phyloP scores from a whole-genome alignment of 2,797 vertebrate genomes.

The Pachyuromys duprasi region DNA sequence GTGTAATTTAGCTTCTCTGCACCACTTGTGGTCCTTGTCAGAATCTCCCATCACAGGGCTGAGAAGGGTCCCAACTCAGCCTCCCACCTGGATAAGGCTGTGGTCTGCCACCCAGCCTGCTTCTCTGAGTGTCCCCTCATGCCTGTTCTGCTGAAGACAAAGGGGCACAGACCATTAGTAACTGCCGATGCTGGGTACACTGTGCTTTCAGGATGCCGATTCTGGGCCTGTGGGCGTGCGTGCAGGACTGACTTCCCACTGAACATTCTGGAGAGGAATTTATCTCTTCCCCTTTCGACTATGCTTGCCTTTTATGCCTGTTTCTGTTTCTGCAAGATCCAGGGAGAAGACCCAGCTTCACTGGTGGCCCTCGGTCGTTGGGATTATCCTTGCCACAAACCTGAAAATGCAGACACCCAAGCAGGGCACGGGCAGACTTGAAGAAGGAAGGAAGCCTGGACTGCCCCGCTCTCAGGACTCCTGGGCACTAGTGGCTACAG shows the following conservation, averaged over 20 bases:
- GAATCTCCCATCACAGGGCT: background rate
- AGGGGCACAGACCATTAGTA: fast-evolving
- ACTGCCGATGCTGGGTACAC: background rate
- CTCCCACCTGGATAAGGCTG: fast-evolving
- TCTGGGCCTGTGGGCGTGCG: background rate
- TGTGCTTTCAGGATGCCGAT: background rate
- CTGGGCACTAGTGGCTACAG: background rate
- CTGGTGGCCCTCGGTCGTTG: no score
- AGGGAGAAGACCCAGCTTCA: background rate
- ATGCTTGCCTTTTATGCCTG: background rate
- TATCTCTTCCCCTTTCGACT: background rate
- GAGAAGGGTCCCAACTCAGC: background rate
- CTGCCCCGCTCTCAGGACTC: fast-evolving
- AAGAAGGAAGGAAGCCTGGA: background rate
- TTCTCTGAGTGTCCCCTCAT: background rate
- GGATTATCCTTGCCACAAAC: background rate
- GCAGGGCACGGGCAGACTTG: background rate
- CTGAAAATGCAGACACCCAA: background rate
- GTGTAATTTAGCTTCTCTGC: background rate
- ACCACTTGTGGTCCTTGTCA: fast-evolving
- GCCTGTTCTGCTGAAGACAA: fast-evolving
- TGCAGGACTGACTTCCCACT: background rate
- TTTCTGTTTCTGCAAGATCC: background rate
- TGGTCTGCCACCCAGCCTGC: background rate
- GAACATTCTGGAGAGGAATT: background rate